A percentile compares a stretch with the other conserved stretches of the same genome.
Conservation (phyloP, 1,140 invertebrate species). For the Sycophaga agraensis region DNA sequence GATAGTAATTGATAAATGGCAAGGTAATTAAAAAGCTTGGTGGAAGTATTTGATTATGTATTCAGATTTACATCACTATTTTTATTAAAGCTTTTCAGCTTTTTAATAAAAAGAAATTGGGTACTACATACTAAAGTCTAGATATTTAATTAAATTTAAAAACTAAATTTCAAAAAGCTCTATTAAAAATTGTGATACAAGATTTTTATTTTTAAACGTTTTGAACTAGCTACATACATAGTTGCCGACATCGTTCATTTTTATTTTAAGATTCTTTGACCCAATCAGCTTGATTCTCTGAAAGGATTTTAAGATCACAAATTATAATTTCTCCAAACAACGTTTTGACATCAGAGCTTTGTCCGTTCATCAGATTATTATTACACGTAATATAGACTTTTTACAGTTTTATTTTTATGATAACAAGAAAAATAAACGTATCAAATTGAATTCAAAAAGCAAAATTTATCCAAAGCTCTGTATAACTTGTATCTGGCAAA, state of each 20-base stretch:
- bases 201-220: constrained; percentile 13
- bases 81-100: constrained; percentile 26
- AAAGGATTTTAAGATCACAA: constrained; percentile 27
- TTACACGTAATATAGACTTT: constrained; percentile 30
- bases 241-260: constrained; percentile 26
- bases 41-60: constrained; percentile 8
- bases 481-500: too few species aligned
- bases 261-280: constrained; percentile 32
- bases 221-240: constrained; percentile 22
- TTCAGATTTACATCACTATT: constrained; percentile 19
- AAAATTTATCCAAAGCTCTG: too few species aligned
- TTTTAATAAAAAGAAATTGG: neutral
- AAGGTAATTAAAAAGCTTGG: too few species aligned
- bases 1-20: too few species aligned
- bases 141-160: neutral
- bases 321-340: constrained; percentile 26
- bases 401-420: constrained; percentile 28
- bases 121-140: neutral
- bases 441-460: constrained; percentile 14
- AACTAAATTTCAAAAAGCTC: constrained; percentile 13
- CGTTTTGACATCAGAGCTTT: constrained; percentile 28
- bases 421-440: constrained; percentile 30
- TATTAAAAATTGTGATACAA: constrained; percentile 27
- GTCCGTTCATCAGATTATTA: constrained; percentile 28
- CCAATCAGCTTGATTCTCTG: constrained; percentile 23